These are phyloP conservation scores for Sebastes paucispinis DNA, from an alignment of 2,797 vertebrate genomes.

Conservation along the genomic window DNA sequence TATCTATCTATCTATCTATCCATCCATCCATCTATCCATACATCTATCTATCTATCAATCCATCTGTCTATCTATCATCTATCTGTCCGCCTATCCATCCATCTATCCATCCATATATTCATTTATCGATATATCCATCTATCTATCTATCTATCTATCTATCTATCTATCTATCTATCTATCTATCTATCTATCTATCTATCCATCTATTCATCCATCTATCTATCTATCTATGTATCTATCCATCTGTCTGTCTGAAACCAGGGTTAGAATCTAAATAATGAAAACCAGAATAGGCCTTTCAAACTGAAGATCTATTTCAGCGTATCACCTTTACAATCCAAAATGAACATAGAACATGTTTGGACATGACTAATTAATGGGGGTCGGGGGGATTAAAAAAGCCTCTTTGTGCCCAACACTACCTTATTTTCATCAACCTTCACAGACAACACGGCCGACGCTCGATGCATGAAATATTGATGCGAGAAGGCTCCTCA, in stretches of 20 bases:
- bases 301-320: background rate
- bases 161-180: background rate
- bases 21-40: accelerated
- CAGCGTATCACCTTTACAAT: conserved; percentile 13
- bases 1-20: no score
- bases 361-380: conserved; percentile 42
- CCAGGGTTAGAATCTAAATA: background rate
- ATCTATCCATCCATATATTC: no score
- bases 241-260: background rate
- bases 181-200: background rate
- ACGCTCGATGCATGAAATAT: conserved; percentile 47
- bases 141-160: no score
- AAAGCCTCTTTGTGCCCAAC: background rate
- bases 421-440: conserved; percentile 28
- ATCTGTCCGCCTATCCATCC: background rate
- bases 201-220: no score
- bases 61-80: accelerated
- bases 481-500: conserved; percentile 55
- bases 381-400: conserved; percentile 17
- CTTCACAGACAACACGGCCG: conserved; percentile 30
- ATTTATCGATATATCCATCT: no score
- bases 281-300: background rate
- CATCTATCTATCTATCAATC: accelerated
- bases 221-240: background rate
- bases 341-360: conserved; percentile 12